Base-by-base conservation (phyloP, 2,113 vertebrate species). In the Phalacrocorax pelagicus region DNA sequence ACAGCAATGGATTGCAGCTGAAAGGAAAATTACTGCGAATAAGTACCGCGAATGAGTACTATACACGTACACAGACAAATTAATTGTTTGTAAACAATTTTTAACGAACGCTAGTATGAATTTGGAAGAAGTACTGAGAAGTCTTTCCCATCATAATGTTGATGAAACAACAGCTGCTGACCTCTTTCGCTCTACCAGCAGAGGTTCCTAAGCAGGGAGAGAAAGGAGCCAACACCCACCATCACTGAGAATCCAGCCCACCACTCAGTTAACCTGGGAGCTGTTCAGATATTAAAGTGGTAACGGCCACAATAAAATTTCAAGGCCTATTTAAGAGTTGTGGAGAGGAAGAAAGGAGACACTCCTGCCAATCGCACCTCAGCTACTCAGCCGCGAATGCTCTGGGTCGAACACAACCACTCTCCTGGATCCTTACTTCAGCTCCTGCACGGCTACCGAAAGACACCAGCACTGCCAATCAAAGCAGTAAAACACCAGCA, bases 401-500 rank as follows among this genome's bases (percentile, higher is more conserved):
- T 70, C 87, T 34, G 59, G 23, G n/a, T 75, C 51, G 55, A 97
- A 34, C 40, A 38, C 26, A 72, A 55, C 52, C 79, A 4, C 55
- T 88, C 38, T 81, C 82, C 62, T 81, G 77, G 46, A 97, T 91
- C 55, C 46, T 51, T 12, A 1, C 71, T 70, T 61, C 83, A n/a
- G n/a, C 2, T 66, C 65, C 47, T 79, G 65, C 42, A 38, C 0
- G 1, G 51, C 93, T 87, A 92, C 91, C 0, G 6, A 78, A 90
- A 94, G 65, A 55, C 44, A 93, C 52, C 83, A 83, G 80, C 70
- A 69, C 51, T 12, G 52, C 75, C 84, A 67, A 82, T 85, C 90
- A 96, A 94, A 94, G 89, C 84, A 79, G 36, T 91, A 94, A 96
- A 96, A 87, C 84, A 92, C 81, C 95, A 90, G 49, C 87, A 82